A percentile compares a stretch with the other conserved stretches of the same genome.
These are phyloP conservation scores for Ibidorhyncha struthersii DNA, from an alignment of 2,113 vertebrate genomes.

Conservation along the genomic window DNA sequence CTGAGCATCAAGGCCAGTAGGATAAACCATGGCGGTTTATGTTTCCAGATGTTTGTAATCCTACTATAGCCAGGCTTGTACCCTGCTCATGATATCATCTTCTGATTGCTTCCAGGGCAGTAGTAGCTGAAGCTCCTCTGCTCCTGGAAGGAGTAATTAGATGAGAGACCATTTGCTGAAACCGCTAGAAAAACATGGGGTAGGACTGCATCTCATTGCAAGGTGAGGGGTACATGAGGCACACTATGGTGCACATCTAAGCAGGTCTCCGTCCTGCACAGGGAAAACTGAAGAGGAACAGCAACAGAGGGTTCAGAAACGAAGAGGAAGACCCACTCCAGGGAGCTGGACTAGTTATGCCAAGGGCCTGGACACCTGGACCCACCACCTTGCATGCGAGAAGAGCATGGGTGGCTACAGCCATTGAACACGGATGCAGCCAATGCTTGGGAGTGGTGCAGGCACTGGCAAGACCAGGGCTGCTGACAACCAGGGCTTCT, in stretches of 20 bases:
- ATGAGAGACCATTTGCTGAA: background rate
- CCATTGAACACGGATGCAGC: rapidly evolving
- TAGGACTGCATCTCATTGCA: background rate
- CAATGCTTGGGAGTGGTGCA: background rate
- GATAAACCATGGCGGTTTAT: background rate
- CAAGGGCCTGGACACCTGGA: background rate
- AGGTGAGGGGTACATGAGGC: rapidly evolving
- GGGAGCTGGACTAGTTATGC: background rate
- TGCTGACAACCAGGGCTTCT: background rate
- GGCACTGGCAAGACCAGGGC: background rate
- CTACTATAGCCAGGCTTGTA: background rate
- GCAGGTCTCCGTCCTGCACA: background rate
- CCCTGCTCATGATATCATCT: background rate
- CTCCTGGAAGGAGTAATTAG: background rate
- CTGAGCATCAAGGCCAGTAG: background rate
- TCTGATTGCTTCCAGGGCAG: background rate
- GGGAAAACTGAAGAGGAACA: background rate
- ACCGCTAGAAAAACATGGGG: background rate
- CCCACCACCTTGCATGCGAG: background rate
- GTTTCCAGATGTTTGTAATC: background rate
- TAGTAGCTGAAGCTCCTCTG: background rate
- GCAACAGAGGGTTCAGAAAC: background rate
- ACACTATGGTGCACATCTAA: background rate
- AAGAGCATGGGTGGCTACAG: background rate
- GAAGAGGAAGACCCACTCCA: background rate